phyloP scores from a whole-genome alignment of 1,140 invertebrate species.

The Leptinotarsa undecemlineata region DNA sequence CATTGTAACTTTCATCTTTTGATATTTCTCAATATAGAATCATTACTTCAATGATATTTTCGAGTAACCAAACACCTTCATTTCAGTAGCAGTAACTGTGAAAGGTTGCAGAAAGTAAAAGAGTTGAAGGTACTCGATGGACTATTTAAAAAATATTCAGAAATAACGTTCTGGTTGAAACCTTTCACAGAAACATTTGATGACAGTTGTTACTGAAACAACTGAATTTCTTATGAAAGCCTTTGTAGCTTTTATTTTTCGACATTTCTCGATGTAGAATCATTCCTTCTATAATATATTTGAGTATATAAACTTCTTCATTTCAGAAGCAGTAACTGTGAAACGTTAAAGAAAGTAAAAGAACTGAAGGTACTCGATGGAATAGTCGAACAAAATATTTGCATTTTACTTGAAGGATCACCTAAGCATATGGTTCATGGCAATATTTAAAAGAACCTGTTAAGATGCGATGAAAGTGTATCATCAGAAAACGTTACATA shows the following conservation, averaged over 20 bases:
- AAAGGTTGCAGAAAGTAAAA: conserved; percentile 82
- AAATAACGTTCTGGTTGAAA: no score
- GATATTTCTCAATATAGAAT: not conserved
- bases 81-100: conserved; percentile 56
- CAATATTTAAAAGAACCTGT: conserved; percentile 80
- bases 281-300: no score
- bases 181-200: not conserved
- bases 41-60: no score
- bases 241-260: conserved; percentile 4
- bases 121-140: conserved; percentile 88
- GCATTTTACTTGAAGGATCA: conserved; percentile 85
- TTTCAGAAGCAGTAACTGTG: conserved; percentile 56
- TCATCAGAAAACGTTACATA: conserved; percentile 81
- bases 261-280: not conserved
- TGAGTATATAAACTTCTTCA: conserved; percentile 10
- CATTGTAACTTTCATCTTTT: conserved; percentile 4
- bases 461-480: conserved; percentile 84
- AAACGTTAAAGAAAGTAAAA: conserved; percentile 82
- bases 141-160: conserved; percentile 89
- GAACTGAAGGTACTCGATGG: conserved; percentile 89
- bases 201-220: not conserved
- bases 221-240: not conserved
- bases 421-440: conserved; percentile 88
- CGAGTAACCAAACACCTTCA: conserved; percentile 14
- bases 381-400: conserved; percentile 93